Evolutionary conservation across 30 jellyfish, hydroid and myxozoan species (phyloP).

Genomic region (Nemopilema nomurai): DNA sequence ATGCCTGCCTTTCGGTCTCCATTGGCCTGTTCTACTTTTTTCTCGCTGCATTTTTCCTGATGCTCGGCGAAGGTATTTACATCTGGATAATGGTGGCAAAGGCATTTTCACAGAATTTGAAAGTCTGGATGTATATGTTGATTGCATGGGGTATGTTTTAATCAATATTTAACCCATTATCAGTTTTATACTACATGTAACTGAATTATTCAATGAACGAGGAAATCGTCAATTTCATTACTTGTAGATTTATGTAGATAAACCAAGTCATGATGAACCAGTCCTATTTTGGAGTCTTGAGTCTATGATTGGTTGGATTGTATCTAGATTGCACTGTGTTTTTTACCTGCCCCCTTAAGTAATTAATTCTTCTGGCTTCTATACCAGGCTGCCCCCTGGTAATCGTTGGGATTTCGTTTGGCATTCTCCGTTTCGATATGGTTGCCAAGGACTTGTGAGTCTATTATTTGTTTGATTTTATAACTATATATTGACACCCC

Average conservation of each 20-base stretch:
- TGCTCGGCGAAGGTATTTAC: constrained; percentile 79
- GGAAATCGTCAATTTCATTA: not conserved
- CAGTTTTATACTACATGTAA: no score
- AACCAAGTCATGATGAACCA: not conserved
- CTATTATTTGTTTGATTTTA: not conserved
- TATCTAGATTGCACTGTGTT: no score
- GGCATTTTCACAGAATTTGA: constrained; percentile 60
- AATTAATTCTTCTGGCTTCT: no score
- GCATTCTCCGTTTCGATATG: constrained; percentile 41
- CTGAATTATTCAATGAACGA: no score
- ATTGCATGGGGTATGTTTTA: constrained; percentile 90
- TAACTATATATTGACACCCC: no score
- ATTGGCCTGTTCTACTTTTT: constrained; percentile 68
- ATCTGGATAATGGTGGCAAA: constrained; percentile 77
- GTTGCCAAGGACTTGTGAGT: constrained; percentile 61
- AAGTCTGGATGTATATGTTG: constrained; percentile 46
- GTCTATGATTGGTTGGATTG: no score
- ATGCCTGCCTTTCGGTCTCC: constrained; percentile 57
- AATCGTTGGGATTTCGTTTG: constrained; percentile 69
- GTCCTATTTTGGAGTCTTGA: not conserved
- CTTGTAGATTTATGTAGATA: not conserved
- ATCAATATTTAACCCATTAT: no score
- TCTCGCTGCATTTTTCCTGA: constrained; percentile 66
- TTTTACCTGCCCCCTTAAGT: not conserved
- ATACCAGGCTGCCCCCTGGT: constrained; percentile 62